Base-by-base conservation (phyloP, 2,113 vertebrate species). In the Paramormyrops kingsleyae region DNA sequence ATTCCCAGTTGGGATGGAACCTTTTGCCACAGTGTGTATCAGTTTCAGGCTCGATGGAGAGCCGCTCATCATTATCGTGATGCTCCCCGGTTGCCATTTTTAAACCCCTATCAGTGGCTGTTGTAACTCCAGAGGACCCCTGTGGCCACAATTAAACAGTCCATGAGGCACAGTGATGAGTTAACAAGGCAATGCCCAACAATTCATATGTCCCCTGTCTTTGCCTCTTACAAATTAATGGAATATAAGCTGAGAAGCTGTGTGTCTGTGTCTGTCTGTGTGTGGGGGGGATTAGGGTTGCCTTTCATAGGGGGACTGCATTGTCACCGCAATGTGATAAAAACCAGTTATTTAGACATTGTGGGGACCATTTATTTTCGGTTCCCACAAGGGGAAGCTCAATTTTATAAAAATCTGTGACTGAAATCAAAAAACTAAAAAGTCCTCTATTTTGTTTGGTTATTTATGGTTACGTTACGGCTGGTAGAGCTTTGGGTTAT, bases 121-220 rank as follows among this genome's bases (percentile, higher is more conserved):
- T 50, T 46, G 10, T 27, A 31, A 50, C 24, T 44, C 21, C 66
- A 87, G 31, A 80, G 17, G 86, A 44, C 13, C 31, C 70, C n/a
- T 66, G 62, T 27, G 85, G 89, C 46, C 50, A 46, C 62, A 83
- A 87, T 90, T 90, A 87, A 74, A 89, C 2, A 24, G 53, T 85
- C 80, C 44, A 24, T 74, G 46, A 87, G 59, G 44, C 46, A 90
- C 83, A 49, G 53, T 27, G 31, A 31, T 49, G 42, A 52, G 62
- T 74, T 90, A 74, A 90, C 56, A 87, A 87, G 84, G 59, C 35
- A 39, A 35, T 52, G 47, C 24, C 62, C 84, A 62, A 12, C 24
- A 31, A 70, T 89, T 89, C 52, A 62, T 42, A 80, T 80, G 13
- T 17, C 31, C 74, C 74, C 35, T 17, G 35, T 39, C 12, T 77